Conservation (phyloP, 2,797 vertebrate genomes). For the Pagetopsis macropterus region DNA sequence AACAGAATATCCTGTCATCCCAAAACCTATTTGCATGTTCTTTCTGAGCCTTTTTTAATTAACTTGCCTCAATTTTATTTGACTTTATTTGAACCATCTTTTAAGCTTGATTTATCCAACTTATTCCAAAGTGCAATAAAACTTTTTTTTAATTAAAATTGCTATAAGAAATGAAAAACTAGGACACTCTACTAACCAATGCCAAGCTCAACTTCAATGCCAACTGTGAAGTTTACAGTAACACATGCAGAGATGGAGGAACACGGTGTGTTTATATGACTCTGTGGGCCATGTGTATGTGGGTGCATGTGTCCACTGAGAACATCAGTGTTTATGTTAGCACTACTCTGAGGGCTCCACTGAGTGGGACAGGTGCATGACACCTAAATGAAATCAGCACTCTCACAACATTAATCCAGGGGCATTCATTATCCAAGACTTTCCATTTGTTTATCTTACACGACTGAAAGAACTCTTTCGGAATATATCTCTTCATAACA, state of each 20-base stretch:
- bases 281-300: constrained; percentile 13
- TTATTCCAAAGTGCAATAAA: background rate
- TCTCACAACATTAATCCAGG: constrained; percentile 26
- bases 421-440: constrained; percentile 39
- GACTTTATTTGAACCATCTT: background rate
- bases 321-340: constrained; percentile 58
- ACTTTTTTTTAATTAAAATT: background rate
- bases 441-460: constrained; percentile 18
- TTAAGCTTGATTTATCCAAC: background rate
- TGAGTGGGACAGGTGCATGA: constrained; percentile 45
- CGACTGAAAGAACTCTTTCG: background rate
- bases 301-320: constrained; percentile 26
- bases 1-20: background rate
- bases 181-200: background rate
- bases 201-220: constrained; percentile 6
- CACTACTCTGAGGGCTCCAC: constrained; percentile 31
- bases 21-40: background rate
- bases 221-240: constrained; percentile 11
- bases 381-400: constrained; percentile 39
- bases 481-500: constrained; percentile 12
- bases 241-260: constrained; percentile 24
- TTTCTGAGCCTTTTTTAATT: background rate
- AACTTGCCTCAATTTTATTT: background rate
- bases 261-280: constrained; percentile 33
- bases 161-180: constrained; percentile 3